Evolutionary conservation across 2,797 vertebrate species (phyloP), one percentile per base, ranked within the genome.

Genomic region (Sus cebifrons): DNA sequence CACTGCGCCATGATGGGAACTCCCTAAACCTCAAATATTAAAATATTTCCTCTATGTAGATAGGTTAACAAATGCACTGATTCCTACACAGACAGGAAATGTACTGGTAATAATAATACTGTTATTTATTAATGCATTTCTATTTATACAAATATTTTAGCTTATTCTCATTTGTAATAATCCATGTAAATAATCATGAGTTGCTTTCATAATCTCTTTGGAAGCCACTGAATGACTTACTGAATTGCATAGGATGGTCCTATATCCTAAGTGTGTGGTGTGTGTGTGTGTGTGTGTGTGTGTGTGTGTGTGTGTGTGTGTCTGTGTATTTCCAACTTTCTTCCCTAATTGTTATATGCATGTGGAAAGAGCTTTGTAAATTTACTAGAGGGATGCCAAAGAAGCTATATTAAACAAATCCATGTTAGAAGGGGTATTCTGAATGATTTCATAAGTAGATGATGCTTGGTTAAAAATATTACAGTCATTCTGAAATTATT

Each of bases 371-470:
- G 12, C 1, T 40, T 27, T 29, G 25, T n/a, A 13, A 56, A 68
- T 4, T 15, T 70, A 13, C 1, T 29, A 52, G 16, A 3, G 2
- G 20, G 23, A 1, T 77, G 0, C 4, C 54, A 70, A 40, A 27
- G 4, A 29, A 89, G 62, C 14, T 44, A 5, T 13, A 49, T 49
- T 73, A 64, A 49, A 79, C 4, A 32, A 15, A 4, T 11, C 3
- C 4, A 7, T 70, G 6, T 54, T 73, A 56, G 6, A 58, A 49
- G 5, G 6, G 13, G 32, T 4, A n/a, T 83, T 75, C 20, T 32
- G n/a, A 9, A 40, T 82, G 13, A 77, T 56, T 88, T 88, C 27
- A 83, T 10, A 8, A n/a, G 23, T 10, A 62, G 25, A 8, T 56
- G 5, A 54, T 62, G 23, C 4, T 25, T 60, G 25, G 4, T 23